phyloP scores from a whole-genome alignment of 2,797 vertebrate genomes.

The Cryptoblepharus egeriae region DNA sequence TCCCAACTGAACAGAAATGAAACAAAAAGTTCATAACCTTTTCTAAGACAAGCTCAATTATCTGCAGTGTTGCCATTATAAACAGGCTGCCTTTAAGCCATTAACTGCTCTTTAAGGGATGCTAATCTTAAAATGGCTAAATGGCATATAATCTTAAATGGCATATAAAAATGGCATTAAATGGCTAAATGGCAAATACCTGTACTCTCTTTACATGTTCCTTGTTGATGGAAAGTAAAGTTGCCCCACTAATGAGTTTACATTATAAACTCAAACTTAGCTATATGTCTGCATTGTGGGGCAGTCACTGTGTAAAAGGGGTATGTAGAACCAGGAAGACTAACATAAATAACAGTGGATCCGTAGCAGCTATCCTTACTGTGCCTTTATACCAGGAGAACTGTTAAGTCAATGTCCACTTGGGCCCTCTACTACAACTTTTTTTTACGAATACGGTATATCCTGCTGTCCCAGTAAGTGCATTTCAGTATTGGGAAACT shows the following conservation, averaged over 20 bases:
- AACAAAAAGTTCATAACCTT: too few relatives aligned
- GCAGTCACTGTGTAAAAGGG: background rate
- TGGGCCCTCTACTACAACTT: background rate
- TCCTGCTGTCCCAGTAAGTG: conserved; percentile 30
- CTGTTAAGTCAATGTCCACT: background rate
- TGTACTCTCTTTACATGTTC: too few relatives aligned
- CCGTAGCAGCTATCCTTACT: too few relatives aligned
- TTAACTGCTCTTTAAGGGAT: too few relatives aligned
- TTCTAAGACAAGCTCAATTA: too few relatives aligned
- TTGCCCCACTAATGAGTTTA: background rate
- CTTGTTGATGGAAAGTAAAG: background rate
- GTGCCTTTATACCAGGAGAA: background rate
- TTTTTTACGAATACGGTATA: conserved; percentile 41
- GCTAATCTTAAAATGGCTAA: too few relatives aligned
- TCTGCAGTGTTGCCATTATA: too few relatives aligned
- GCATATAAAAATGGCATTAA: too few relatives aligned
- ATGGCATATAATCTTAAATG: too few relatives aligned
- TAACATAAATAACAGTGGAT: background rate
- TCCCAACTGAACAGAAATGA: too few relatives aligned
- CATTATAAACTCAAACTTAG: background rate
- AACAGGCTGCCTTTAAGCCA: too few relatives aligned
- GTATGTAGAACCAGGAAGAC: background rate
- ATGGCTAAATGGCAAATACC: too few relatives aligned
- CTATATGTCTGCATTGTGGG: background rate
- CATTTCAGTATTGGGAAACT: conserved; percentile 46